phyloP scores from a whole-genome alignment of 2,113 vertebrate species.

The Bubo blakistoni region DNA sequence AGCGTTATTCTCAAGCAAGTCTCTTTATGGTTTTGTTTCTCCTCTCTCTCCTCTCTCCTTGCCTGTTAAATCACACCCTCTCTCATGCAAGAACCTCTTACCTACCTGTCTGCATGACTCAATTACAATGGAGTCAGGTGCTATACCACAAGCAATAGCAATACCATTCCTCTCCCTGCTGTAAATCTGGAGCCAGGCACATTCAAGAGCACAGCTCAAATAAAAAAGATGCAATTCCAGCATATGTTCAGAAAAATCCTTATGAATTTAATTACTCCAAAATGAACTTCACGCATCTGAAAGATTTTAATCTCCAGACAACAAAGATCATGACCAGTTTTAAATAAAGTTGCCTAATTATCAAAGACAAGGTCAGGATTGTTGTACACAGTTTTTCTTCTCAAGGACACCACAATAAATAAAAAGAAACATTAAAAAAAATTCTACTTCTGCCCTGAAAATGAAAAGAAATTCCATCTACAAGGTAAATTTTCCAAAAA shows the following conservation, averaged over 20 bases:
- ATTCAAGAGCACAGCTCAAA: neutral
- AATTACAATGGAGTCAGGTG: no score
- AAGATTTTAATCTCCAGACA: neutral
- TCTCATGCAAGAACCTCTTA: neutral
- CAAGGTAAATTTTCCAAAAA: neutral
- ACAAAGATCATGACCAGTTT: neutral
- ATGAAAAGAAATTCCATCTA: neutral
- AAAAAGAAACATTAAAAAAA: neutral
- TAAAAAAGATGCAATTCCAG: neutral
- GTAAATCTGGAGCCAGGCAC: neutral
- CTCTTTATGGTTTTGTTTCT: neutral
- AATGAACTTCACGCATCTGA: neutral
- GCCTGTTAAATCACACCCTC: neutral
- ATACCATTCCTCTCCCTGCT: neutral
- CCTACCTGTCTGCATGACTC: no score
- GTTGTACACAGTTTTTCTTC: neutral
- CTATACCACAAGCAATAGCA: neutral
- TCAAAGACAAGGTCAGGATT: neutral
- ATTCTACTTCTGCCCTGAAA: neutral
- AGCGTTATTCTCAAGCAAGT: neutral
- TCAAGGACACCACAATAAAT: neutral
- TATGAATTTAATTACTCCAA: neutral
- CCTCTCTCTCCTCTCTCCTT: neutral
- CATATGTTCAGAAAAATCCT: neutral
- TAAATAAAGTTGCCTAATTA: constrained; percentile 3